phyloP scores from a whole-genome alignment of 2,797 vertebrate genomes.

The Nothura maculosa region DNA sequence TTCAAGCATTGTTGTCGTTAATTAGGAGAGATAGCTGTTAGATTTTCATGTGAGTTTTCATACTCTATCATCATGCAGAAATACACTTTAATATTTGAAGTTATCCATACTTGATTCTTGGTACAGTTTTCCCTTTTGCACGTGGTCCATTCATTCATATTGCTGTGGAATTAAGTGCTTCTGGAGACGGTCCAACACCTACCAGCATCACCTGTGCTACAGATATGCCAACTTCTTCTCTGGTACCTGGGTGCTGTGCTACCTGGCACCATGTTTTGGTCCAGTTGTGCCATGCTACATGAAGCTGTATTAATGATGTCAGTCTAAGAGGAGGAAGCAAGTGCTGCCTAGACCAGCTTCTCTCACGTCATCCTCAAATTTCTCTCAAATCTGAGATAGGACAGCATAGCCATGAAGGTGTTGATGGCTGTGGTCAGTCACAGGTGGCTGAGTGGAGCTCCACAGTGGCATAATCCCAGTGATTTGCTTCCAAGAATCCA shows the following conservation, averaged over 20 bases:
- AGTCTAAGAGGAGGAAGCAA: neutral
- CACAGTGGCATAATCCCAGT: neutral
- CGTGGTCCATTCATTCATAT: neutral
- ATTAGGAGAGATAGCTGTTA: neutral
- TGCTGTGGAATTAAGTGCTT: neutral
- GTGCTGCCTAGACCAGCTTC: neutral
- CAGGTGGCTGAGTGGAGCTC: neutral
- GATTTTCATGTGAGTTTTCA: neutral
- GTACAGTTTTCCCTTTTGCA: neutral
- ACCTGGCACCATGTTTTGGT: neutral
- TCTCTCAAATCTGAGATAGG: neutral
- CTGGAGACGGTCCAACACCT: neutral
- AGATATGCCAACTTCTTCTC: neutral
- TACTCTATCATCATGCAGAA: neutral
- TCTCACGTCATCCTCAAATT: neutral
- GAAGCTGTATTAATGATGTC: neutral
- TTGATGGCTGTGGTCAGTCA: neutral
- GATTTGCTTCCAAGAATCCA: neutral
- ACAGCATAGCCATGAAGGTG: neutral
- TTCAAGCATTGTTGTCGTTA: neutral
- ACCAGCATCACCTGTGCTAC: neutral
- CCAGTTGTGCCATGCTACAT: neutral
- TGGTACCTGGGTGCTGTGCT: neutral
- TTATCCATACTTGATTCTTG: neutral
- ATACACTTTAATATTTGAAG: accelerated